Percentiles rank a stretch among this genome's conserved stretches.
Conservation (phyloP, 2,797 vertebrate species). For the Bradypus variegatus region DNA sequence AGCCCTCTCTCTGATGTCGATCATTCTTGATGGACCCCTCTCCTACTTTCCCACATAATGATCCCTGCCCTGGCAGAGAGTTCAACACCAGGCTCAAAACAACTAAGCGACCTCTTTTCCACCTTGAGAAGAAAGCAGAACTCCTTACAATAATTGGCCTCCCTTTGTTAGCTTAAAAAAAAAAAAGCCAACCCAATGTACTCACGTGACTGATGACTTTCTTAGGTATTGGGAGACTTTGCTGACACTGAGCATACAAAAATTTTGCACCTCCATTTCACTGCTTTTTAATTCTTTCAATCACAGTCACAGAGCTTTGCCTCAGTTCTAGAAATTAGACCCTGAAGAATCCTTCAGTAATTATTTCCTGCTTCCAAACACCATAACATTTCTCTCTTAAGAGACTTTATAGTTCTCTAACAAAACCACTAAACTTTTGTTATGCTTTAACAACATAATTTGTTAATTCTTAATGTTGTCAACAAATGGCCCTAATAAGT, state of each 20-base stretch:
- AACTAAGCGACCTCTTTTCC: not conserved
- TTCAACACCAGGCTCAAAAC: not conserved
- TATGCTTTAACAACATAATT: slow-evolving; percentile 48
- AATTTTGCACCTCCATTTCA: not conserved
- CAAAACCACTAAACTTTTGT: slow-evolving; percentile 52
- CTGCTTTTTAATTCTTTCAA: not conserved
- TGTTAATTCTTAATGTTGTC: slow-evolving; percentile 58
- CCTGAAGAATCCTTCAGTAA: not conserved
- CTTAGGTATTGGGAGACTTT: not conserved
- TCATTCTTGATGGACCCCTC: not conserved
- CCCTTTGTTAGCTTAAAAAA: not conserved
- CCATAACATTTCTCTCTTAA: slow-evolving; percentile 24
- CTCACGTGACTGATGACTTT: not conserved
- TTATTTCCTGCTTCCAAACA: slow-evolving; percentile 38
- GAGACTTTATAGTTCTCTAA: slow-evolving; percentile 47
- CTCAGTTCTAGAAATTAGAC: slow-evolving; percentile 34
- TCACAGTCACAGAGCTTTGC: slow-evolving; percentile 24
- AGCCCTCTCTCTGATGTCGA: not conserved
- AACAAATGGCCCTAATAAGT: slow-evolving; percentile 48
- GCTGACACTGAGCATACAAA: not conserved
- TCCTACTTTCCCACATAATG: not conserved
- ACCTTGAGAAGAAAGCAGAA: not conserved
- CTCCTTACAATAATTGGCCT: not conserved
- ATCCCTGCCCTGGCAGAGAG: not conserved
- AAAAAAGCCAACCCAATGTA: not conserved